Base-by-base conservation (phyloP, 2,888 invertebrate genomes). In the Cheilosia urbana region DNA sequence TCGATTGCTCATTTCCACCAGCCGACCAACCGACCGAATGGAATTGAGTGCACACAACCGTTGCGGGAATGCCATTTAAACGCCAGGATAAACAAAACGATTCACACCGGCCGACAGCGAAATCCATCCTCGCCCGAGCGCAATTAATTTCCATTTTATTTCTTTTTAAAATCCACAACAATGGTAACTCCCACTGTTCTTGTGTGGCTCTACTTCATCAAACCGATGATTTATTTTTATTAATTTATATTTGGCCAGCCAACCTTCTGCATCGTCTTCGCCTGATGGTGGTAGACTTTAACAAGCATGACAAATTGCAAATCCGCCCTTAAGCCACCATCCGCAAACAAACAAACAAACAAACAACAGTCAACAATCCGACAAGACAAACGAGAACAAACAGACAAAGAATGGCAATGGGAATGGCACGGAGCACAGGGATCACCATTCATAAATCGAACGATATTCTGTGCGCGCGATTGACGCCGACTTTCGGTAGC, bases 231-330 rank as follows among this genome's bases (percentile, higher is more conserved):
- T 85, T 77, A 85, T 85, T 85, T 85, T 85, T 85, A 85, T 85
- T 81, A 81, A 85, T 85, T 85, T 85, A 81, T 85, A 85, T 85
- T 75, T 80, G 71, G 75, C 58, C 57, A 42, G 30, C 40, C 34
- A 80, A 75, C 69, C 65, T 68, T 53, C 63, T 21, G 27, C 66
- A 49, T 51, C 51, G 58, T 65, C 68, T 69, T 81, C 45, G 19
- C 13, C 37, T n/a, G 73, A 17, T 66, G 49, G 66, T 63, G 76
- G 65, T 63, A 55, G 63, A 72, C 69, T 77, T 82, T 73, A 85
- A 85, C 85, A 85, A 85, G 82, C 82, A 87, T 87, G 87, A 87
- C 87, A 87, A 87, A 87, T 87, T 87, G 82, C 87, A 78, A 82
- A 87, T 77, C 82, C 82, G 87, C 87, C 87, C 87, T 82, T 78